Evolutionary conservation across 2,888 invertebrate genomes (phyloP).

Genomic region (Pyralis farinalis): DNA sequence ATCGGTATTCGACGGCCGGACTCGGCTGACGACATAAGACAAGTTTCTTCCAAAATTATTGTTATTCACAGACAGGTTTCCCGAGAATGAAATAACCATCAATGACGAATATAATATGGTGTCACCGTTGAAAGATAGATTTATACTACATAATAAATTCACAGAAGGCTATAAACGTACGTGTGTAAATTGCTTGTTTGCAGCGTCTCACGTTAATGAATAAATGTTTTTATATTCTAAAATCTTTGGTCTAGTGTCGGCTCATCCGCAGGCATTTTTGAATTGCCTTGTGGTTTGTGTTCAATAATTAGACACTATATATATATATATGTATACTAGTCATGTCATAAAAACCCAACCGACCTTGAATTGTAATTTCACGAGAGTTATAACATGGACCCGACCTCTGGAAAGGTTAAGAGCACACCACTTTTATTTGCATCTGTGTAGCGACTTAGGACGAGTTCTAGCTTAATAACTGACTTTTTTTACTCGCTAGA

Average conservation of each 20-base stretch:
- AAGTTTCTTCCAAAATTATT: not conserved
- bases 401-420: slow-evolving; percentile 74
- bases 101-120: not conserved
- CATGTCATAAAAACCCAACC: slow-evolving; percentile 19
- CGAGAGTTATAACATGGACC: slow-evolving; percentile 47
- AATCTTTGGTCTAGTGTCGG: no score
- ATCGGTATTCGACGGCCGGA: no score
- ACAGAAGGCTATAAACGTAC: no score
- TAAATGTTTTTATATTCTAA: no score
- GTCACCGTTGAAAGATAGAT: not conserved
- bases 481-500: slow-evolving; percentile 7
- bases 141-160: not conserved
- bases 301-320: no score
- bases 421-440: slow-evolving; percentile 69
- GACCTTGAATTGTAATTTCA: slow-evolving; percentile 72
- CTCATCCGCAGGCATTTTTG: no score
- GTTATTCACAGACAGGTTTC: not conserved
- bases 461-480: slow-evolving; percentile 29
- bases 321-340: no score
- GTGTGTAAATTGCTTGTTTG: no score
- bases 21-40: not conserved
- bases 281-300: no score
- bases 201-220: no score
- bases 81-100: not conserved
- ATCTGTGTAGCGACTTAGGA: slow-evolving; percentile 44